phyloP scores from a whole-genome alignment of 2,797 vertebrate species.

The Decapterus maruadsi region DNA sequence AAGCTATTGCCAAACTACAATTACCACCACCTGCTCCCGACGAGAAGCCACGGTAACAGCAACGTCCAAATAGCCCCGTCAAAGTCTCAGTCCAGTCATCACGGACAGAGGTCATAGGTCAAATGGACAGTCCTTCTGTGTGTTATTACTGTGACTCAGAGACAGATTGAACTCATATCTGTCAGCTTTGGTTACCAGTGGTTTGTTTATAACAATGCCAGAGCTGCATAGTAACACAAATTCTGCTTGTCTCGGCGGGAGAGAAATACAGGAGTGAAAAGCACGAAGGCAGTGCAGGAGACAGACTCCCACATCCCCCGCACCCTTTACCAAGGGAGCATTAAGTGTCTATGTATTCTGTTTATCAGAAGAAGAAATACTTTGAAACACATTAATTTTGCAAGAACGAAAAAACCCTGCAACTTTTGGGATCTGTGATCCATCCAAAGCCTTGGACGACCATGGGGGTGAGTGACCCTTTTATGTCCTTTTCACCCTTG shows the following conservation, averaged over 20 bases:
- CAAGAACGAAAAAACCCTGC: neutral
- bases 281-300: neutral
- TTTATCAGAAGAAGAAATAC: neutral
- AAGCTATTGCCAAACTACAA: neutral
- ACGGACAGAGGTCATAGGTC: neutral
- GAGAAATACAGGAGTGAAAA: slow-evolving; percentile 1
- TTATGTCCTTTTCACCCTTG: neutral
- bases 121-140: neutral
- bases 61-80: neutral
- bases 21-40: neutral
- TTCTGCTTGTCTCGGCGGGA: neutral
- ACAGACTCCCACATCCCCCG: neutral
- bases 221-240: neutral
- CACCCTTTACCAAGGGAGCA: neutral
- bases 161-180: neutral
- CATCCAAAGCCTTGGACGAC: neutral
- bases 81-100: neutral
- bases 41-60: neutral
- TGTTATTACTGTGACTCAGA: neutral
- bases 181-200: slow-evolving; percentile 6
- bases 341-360: neutral
- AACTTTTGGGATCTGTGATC: neutral
- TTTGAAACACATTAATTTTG: neutral
- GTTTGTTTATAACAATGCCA: neutral
- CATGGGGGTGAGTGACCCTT: neutral